Base-by-base conservation (phyloP, 1,140 invertebrate genomes). In the Charaxes varanes region DNA sequence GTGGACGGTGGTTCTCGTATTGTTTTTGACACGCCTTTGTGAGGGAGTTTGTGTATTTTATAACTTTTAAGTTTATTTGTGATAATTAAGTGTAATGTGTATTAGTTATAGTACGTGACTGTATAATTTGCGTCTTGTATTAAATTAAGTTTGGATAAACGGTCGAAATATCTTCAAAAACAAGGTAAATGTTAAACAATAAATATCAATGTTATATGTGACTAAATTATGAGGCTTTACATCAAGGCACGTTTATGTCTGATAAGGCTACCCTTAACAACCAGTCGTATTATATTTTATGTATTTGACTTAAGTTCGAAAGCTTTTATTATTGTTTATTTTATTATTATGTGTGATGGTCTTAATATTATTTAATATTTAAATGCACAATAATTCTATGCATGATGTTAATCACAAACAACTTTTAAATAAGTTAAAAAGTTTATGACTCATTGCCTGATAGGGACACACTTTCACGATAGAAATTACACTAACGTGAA, bases 11-110 rank as follows among this genome's bases (percentile, higher is more conserved):
- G n/a, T n/a, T n/a, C n/a, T n/a, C n/a, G n/a, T 35, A 56, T 44
- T 46, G 43, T 54, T 53, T 50, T 60, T 55, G 56, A 60, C 56
- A 60, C 56, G 41, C 56, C 56, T 59, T 42, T 4, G 34, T 21
- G 38, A 40, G 18, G 10, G 10, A 26, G 30, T 42, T 45, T 37
- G 23, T 23, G 38, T 42, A 34, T 42, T 40, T 41, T 24, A 21
- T 4, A 4, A 10, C n/a, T 34, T 47, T 32, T 38, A 19, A 41
- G 8, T 31, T 37, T 37, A 23, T 41, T 43, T 21, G n/a, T 31
- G 3, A 18, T 41, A 31, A 44, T 35, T 40, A 34, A 14, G 2
- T 11, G 21, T 37, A 34, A 26, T 19, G 30, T 55, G 56, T 43
- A 38, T 49, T 8, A 37, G 37, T 48, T 52, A 27, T 6, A 19